Evolutionary conservation across 2,888 invertebrate species (phyloP).

Genomic region (Protonemura montana): DNA sequence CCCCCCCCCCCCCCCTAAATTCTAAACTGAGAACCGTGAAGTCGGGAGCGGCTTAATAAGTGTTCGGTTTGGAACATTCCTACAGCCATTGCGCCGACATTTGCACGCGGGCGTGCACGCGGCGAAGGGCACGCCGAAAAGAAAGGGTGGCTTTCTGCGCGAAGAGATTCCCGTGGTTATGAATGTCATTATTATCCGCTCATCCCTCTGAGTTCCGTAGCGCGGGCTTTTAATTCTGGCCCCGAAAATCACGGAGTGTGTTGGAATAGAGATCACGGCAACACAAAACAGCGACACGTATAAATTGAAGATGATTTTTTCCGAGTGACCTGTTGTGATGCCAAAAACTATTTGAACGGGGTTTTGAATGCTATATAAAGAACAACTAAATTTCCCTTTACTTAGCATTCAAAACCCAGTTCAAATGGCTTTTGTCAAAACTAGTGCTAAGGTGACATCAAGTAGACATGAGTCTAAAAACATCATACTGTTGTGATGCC

Average conservation of each 20-base stretch:
- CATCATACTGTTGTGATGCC: too few relatives aligned
- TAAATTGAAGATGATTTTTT: too few relatives aligned
- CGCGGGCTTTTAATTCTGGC: neutral
- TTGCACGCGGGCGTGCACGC: neutral
- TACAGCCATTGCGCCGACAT: neutral
- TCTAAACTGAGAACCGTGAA: neutral
- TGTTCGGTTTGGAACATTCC: constrained; percentile 1
- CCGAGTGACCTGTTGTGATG: too few relatives aligned
- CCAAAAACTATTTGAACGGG: too few relatives aligned
- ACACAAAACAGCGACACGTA: too few relatives aligned
- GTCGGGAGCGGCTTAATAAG: neutral
- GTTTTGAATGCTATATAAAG: too few relatives aligned
- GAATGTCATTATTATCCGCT: neutral
- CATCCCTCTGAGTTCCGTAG: neutral
- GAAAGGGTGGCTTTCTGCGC: neutral
- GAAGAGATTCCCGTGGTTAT: neutral
- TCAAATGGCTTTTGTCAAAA: too few relatives aligned
- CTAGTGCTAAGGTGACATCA: too few relatives aligned
- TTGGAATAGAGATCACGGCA: neutral
- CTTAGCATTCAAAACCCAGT: too few relatives aligned
- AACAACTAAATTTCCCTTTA: too few relatives aligned
- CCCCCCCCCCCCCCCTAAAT: neutral
- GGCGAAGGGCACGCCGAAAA: neutral
- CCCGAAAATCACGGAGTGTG: neutral
- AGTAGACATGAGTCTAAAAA: too few relatives aligned